A percentile compares a stretch with the other conserved stretches of the same genome.
Evolutionary conservation across 2,113 vertebrate species (phyloP).

Genomic region (Globicephala melas): DNA sequence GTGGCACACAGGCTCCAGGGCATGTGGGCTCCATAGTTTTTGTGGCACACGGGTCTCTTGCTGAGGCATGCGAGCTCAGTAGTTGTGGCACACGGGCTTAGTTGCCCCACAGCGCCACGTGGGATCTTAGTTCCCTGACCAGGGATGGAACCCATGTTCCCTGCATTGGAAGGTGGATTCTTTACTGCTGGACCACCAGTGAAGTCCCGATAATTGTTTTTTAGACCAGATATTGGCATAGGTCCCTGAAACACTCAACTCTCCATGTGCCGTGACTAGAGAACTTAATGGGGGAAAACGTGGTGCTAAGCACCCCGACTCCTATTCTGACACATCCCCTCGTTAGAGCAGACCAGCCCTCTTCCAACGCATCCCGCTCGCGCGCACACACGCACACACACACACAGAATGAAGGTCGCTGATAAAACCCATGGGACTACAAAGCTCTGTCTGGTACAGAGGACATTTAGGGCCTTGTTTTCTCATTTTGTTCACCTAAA

Average conservation of each 20-base stretch:
- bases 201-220: neutral
- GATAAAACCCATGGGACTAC: neutral
- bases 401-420: neutral
- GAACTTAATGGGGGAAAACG: neutral
- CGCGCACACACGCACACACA: neutral
- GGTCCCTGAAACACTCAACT: neutral
- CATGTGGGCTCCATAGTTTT: too few species aligned
- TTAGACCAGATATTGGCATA: neutral
- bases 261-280: neutral
- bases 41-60: too few species aligned
- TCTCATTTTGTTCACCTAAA: neutral
- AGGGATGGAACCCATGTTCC: too few species aligned
- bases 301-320: neutral
- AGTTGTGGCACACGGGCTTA: too few species aligned
- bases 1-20: too few species aligned
- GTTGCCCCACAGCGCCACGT: too few species aligned
- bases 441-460: neutral
- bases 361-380: rapidly evolving
- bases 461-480: neutral
- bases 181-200: too few species aligned
- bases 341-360: neutral
- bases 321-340: neutral
- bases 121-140: too few species aligned
- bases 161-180: too few species aligned
- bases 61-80: too few species aligned